Evolutionary conservation across 2,888 invertebrate species (phyloP).

Genomic region (Netelia melanura): DNA sequence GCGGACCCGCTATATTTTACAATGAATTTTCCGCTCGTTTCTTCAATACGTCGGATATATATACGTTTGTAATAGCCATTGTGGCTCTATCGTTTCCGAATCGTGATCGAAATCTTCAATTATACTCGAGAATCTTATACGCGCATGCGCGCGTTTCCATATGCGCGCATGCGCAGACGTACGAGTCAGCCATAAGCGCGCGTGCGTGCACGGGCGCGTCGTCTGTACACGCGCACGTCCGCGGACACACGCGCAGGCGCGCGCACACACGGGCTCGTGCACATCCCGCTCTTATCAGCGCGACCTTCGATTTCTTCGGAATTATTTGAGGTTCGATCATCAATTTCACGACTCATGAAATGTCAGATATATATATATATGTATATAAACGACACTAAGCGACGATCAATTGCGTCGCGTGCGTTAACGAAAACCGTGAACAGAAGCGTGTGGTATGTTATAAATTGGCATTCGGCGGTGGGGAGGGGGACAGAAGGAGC

Average conservation of each 20-base stretch:
- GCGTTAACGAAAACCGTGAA: constrained; percentile 13
- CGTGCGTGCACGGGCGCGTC: no score
- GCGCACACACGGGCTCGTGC: background rate
- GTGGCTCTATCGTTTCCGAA: constrained; percentile 36
- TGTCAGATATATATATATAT: background rate
- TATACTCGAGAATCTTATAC: background rate
- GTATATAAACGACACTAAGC: background rate
- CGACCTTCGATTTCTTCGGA: constrained; percentile 1
- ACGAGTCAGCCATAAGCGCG: background rate
- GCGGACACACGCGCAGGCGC: background rate
- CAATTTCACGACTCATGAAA: constrained; percentile 39
- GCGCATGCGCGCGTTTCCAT: background rate
- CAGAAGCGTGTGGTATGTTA: constrained; percentile 9
- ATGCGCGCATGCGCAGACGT: background rate
- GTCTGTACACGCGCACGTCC: background rate
- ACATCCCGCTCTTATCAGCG: background rate
- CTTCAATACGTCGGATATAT: constrained; percentile 21
- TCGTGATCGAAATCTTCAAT: constrained; percentile 63
- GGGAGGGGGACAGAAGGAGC: constrained; percentile 1
- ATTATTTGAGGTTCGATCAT: constrained; percentile 3
- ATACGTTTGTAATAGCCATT: constrained; percentile 47
- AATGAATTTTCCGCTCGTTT: constrained; percentile 53
- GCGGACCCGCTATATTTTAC: constrained; percentile 37
- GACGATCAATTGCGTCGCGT: constrained; percentile 12
- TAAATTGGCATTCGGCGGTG: constrained; percentile 7